A percentile compares a stretch with the other conserved stretches of the same genome.
These are phyloP conservation scores for Egretta garzetta DNA, from an alignment of 2,113 vertebrate species.

Conservation along the genomic window DNA sequence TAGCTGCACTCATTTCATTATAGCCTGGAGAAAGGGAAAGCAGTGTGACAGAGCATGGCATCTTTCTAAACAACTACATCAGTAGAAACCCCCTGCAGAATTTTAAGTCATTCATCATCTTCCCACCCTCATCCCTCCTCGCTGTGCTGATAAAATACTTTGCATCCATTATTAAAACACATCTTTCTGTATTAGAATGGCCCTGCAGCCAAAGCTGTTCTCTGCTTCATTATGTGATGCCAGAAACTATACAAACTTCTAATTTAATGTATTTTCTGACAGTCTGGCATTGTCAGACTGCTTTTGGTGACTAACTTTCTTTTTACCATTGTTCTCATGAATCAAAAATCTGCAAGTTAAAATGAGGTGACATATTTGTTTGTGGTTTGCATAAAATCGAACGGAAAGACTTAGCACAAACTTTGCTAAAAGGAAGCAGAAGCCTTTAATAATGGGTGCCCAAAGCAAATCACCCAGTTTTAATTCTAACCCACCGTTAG, in stretches of 20 bases:
- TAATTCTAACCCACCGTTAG: neutral
- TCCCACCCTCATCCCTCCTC: neutral
- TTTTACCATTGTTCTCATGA: neutral
- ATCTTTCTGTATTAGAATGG: conserved; percentile 58
- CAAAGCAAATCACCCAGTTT: neutral
- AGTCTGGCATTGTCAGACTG: neutral
- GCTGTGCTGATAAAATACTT: conserved; percentile 55
- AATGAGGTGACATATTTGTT: neutral
- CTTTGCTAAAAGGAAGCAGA: neutral
- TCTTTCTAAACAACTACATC: conserved; percentile 43
- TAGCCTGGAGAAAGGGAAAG: conserved; percentile 43
- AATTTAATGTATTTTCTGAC: conserved; percentile 9
- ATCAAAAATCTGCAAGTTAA: conserved; percentile 24
- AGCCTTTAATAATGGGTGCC: neutral
- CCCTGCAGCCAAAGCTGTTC: conserved; percentile 57
- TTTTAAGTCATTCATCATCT: conserved; percentile 49
- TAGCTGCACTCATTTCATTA: conserved; percentile 39
- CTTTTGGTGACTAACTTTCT: neutral
- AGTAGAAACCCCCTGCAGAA: conserved; percentile 47
- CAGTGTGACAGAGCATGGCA: conserved; percentile 13
- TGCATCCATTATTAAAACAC: conserved; percentile 58
- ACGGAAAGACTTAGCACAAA: neutral
- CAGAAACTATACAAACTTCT: conserved; percentile 26
- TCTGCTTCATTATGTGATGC: conserved; percentile 13
- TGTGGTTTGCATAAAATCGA: neutral